Evolutionary conservation across 2,113 vertebrate species (phyloP).

Genomic region (Lophura nycthemera): DNA sequence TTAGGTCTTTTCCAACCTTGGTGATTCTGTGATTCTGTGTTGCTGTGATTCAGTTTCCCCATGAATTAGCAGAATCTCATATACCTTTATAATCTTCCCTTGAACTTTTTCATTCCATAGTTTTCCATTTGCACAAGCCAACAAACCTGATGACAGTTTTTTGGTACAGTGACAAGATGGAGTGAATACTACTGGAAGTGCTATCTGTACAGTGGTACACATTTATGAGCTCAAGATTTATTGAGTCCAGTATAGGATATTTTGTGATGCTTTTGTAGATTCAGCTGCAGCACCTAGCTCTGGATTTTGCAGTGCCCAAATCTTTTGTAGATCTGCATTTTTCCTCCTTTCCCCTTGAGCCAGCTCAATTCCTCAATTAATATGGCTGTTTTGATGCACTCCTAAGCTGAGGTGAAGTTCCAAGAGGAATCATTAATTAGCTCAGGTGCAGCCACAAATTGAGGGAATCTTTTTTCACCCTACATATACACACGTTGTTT

Average conservation of each 20-base stretch:
- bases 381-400: fast-evolving
- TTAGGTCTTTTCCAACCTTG: too few relatives aligned
- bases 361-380: not conserved
- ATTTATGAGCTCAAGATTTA: not conserved
- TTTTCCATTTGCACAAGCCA: not conserved
- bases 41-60: not conserved
- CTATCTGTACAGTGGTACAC: fast-evolving
- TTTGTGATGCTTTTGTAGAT: not conserved
- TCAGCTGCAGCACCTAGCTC: not conserved
- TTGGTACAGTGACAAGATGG: fast-evolving
- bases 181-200: not conserved
- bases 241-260: not conserved
- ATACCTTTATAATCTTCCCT: not conserved
- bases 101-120: not conserved
- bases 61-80: not conserved
- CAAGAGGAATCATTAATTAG: not conserved
- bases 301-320: not conserved
- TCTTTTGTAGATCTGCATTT: not conserved
- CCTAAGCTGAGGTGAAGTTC: not conserved
- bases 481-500: not conserved
- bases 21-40: too few relatives aligned
- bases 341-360: not conserved
- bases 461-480: not conserved
- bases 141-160: not conserved
- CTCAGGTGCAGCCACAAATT: not conserved